Conservation (phyloP, 2,888 invertebrate species). For the Ametastegia equiseti region DNA sequence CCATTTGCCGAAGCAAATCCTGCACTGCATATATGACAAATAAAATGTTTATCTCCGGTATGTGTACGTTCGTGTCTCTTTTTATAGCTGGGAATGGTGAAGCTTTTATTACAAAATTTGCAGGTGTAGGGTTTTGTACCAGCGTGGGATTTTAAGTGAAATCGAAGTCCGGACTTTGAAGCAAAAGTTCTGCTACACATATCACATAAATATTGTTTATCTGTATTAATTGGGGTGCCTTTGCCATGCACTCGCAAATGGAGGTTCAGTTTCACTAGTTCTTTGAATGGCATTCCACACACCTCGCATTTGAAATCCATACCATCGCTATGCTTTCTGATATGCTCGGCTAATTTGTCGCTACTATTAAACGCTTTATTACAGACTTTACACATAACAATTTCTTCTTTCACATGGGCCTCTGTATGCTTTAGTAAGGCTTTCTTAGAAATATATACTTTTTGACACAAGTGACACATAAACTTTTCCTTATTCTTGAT, state of each 20-base stretch:
- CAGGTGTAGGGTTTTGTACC: conserved; percentile 59
- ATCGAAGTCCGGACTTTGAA: conserved; percentile 60
- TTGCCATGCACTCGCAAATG: conserved; percentile 30
- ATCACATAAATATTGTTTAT: conserved; percentile 59
- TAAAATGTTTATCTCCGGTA: conserved; percentile 55
- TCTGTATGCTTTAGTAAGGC: conserved; percentile 47
- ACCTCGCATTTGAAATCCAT: conserved; percentile 47
- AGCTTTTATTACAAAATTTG: conserved; percentile 60
- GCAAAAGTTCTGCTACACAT: conserved; percentile 62
- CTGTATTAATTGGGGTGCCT: conserved; percentile 4
- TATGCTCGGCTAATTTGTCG: conserved; percentile 36
- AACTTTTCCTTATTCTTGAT: conserved; percentile 11
- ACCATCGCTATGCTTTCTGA: conserved; percentile 35
- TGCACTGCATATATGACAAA: conserved; percentile 62
- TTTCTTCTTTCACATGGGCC: conserved; percentile 41
- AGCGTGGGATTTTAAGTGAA: conserved; percentile 60
- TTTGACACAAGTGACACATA: conserved; percentile 49
- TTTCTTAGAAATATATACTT: conserved; percentile 46
- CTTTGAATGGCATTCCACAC: conserved; percentile 50
- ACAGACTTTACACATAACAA: conserved; percentile 31
- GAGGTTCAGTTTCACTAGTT: conserved; percentile 47
- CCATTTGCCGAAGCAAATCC: conserved; percentile 62
- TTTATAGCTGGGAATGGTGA: conserved; percentile 61
- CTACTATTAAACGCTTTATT: conserved; percentile 36
- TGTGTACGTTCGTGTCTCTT: conserved; percentile 62